Evolutionary conservation across 2,113 vertebrate genomes (phyloP), one percentile per base, ranked within the genome.

Genomic region (Ochotona curzoniae): DNA sequence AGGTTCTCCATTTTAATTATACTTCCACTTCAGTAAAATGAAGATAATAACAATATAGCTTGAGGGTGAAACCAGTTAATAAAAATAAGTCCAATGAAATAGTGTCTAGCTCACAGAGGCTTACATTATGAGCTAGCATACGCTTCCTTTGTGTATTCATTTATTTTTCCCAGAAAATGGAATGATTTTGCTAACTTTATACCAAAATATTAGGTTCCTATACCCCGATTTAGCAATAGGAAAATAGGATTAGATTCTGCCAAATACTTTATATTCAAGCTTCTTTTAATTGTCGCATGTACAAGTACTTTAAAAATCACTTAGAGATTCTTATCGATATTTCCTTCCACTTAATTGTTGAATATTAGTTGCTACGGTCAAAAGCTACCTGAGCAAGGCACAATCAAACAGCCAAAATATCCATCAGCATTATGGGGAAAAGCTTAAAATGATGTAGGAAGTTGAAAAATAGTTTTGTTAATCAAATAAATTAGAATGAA

Each of bases 401-500:
- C 20, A 87, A 71, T 57, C 64, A 87, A 64, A 90, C 23, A 87
- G 32, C 7, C 25, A 0, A 13, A 0, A 13, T 51, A 69, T 74
- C 61, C 5, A 38, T 60, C 49, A 64, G 47, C 64, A 69, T n/a
- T 73, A 67, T 9, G 9, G 1, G 8, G 0, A 4, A 63, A 67
- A 95, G 61, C 17, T 3, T 64, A 74, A 94, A 89, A 70, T 38
- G 38, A 76, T 82, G 20, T 0, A 25, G 2, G 82, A 87, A 66
- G 30, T 51, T 84, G 21, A 8, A 4, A 4, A 63, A 15, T 71
- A 28, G 26, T 60, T 64, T 83, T 26, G 71, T 79, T 93, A 18
- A 64, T 85, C 32, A 79, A 84, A 94, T 67, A 75, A 74, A 82
- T 88, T 64, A 83, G 9, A 93, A 81, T 79, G 28, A 82, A 83